A percentile compares a stretch with the other conserved stretches of the same genome.
Evolutionary conservation across 2,113 vertebrate genomes (phyloP).

Genomic region (Callocephalon fimbriatum): DNA sequence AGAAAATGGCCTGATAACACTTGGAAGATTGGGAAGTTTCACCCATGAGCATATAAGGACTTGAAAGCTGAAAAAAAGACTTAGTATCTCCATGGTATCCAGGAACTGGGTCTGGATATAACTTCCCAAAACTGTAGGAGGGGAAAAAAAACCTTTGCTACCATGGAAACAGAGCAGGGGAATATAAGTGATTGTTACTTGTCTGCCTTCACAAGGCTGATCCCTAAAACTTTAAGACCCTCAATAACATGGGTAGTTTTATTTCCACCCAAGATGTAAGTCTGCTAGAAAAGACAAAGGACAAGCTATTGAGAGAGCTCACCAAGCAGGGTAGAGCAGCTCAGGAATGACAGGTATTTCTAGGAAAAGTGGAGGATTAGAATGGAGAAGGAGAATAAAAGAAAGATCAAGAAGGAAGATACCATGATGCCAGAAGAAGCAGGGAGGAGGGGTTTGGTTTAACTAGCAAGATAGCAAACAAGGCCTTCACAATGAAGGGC

Average conservation of each 20-base stretch:
- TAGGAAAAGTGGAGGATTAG: background rate
- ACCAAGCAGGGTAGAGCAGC: background rate
- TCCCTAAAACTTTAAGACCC: background rate
- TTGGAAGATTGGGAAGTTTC: background rate
- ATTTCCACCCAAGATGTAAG: background rate
- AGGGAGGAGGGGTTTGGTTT: background rate
- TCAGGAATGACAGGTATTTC: background rate
- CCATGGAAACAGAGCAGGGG: constrained; percentile 45
- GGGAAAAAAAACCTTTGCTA: constrained; percentile 1
- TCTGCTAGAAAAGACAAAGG: background rate
- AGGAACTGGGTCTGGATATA: constrained; percentile 15
- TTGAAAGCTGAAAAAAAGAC: constrained; percentile 24
- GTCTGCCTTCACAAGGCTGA: background rate
- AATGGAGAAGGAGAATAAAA: background rate
- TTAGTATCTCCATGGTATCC: constrained; percentile 37
- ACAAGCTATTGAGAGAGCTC: background rate
- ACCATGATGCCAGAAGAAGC: background rate
- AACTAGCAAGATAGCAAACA: background rate
- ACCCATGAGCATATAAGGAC: background rate
- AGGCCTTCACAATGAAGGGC: background rate
- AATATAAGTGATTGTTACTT: background rate
- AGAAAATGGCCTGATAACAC: background rate
- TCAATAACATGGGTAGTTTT: background rate
- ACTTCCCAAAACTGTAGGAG: constrained; percentile 14
- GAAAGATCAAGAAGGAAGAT: background rate